phyloP scores from a whole-genome alignment of 2,797 vertebrate genomes.

The Acipenser transmontanus region DNA sequence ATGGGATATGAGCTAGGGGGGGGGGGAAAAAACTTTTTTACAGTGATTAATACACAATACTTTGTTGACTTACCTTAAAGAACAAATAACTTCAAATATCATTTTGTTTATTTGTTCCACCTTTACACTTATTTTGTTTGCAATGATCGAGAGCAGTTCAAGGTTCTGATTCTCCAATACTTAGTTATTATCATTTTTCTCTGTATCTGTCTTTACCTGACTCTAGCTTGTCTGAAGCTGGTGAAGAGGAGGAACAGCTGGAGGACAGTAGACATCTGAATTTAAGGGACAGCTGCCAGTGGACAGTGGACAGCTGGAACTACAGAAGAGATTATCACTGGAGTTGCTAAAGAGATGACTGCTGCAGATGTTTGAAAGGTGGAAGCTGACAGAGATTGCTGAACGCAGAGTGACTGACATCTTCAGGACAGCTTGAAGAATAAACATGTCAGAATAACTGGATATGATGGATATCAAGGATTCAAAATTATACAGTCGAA shows the following conservation, averaged over 20 bases:
- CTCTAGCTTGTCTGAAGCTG: constrained; percentile 24
- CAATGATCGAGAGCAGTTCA: no score
- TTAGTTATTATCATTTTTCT: not conserved
- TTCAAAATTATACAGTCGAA: no score
- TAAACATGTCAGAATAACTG: no score
- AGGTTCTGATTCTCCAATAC: no score
- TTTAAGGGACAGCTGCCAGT: not conserved
- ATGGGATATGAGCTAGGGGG: no score
- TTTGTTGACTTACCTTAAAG: no score
- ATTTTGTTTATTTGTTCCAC: no score
- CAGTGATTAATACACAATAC: no score
- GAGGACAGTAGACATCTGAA: constrained; percentile 24
- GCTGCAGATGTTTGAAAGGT: not conserved
- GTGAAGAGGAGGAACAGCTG: constrained; percentile 18
- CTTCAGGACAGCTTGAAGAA: not conserved
- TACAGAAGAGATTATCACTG: not conserved
- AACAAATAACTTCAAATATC: no score
- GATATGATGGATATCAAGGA: no score
- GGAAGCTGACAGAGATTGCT: not conserved
- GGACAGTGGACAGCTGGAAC: not conserved
- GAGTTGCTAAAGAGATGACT: not conserved
- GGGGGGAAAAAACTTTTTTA: no score
- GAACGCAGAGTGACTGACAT: not conserved
- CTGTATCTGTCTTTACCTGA: constrained; percentile 10
- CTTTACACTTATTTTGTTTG: no score